Evolutionary conservation across 2,888 invertebrate genomes (phyloP).

Genomic region (Nemapogon koenigi): DNA sequence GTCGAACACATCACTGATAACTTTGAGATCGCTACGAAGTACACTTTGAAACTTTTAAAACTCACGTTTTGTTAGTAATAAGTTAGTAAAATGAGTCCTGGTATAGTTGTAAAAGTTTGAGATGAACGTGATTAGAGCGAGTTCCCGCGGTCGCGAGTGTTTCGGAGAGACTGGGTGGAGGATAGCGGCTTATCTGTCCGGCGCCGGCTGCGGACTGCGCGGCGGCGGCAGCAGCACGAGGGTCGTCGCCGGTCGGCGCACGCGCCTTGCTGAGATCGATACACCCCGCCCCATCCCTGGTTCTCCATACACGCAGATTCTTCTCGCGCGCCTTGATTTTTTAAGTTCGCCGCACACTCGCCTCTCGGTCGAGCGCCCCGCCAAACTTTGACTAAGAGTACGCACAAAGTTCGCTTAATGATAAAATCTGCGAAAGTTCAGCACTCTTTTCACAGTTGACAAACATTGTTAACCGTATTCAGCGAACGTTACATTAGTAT

Average conservation of each 20-base stretch:
- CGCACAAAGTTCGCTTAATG: constrained; percentile 20
- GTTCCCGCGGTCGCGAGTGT: neutral
- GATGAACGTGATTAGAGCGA: neutral
- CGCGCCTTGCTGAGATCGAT: constrained; percentile 57
- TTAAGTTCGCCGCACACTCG: constrained; percentile 25
- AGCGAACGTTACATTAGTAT: too few relatives aligned
- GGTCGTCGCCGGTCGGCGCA: constrained; percentile 39
- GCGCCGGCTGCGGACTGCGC: constrained; percentile 26
- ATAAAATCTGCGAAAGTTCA: constrained; percentile 19
- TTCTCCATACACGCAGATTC: constrained; percentile 25
- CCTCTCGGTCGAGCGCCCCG: constrained; percentile 23
- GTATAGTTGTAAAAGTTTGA: too few relatives aligned
- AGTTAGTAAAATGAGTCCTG: too few relatives aligned
- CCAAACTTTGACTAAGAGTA: constrained; percentile 25
- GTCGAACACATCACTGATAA: too few relatives aligned
- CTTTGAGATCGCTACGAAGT: too few relatives aligned
- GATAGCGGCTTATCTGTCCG: constrained; percentile 11
- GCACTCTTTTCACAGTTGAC: constrained; percentile 8
- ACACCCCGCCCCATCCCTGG: constrained; percentile 50
- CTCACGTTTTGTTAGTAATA: too few relatives aligned
- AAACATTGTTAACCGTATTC: too few relatives aligned
- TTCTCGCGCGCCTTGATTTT: constrained; percentile 32
- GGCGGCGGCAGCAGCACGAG: constrained; percentile 30
- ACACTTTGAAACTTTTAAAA: too few relatives aligned
- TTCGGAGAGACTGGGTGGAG: constrained; percentile 44